Evolutionary conservation across 2,797 vertebrate species (phyloP).

Genomic region (Sarcophilus harrisii): DNA sequence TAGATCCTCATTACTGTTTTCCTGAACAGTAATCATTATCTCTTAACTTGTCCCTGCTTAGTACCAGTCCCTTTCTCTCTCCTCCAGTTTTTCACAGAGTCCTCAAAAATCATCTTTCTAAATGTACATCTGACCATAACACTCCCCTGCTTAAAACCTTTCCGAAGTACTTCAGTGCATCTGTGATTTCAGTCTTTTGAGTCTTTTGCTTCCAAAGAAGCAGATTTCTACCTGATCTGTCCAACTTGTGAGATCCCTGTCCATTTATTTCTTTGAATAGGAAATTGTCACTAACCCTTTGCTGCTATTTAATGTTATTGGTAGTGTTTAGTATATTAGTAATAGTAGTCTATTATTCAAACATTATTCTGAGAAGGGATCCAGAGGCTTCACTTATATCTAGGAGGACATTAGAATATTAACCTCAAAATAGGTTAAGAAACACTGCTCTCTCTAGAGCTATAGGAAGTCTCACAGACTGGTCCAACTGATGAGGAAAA

Average conservation of each 20-base stretch:
- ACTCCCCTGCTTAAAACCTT: not conserved
- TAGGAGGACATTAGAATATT: not conserved
- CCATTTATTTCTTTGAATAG: not conserved
- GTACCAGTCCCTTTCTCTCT: not conserved
- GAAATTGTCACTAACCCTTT: not conserved
- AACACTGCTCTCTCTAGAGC: not conserved
- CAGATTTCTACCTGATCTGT: not conserved
- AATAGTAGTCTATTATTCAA: not conserved
- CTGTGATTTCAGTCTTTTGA: not conserved
- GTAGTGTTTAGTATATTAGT: too few relatives aligned
- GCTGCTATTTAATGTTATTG: too few relatives aligned
- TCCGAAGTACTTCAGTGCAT: not conserved
- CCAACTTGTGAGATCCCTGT: not conserved
- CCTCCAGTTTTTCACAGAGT: not conserved
- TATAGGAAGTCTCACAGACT: not conserved
- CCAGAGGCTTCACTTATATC: not conserved
- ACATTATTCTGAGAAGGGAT: not conserved
- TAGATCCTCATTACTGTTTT: not conserved
- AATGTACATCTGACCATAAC: not conserved
- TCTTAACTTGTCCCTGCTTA: not conserved
- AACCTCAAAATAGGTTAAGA: not conserved
- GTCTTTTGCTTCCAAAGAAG: not conserved
- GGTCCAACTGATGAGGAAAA: not conserved
- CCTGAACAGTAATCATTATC: not conserved
- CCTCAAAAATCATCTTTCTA: not conserved